These are phyloP conservation scores for Aegotheles bennettii DNA, from an alignment of 2,113 vertebrate genomes.

Conservation along the genomic window DNA sequence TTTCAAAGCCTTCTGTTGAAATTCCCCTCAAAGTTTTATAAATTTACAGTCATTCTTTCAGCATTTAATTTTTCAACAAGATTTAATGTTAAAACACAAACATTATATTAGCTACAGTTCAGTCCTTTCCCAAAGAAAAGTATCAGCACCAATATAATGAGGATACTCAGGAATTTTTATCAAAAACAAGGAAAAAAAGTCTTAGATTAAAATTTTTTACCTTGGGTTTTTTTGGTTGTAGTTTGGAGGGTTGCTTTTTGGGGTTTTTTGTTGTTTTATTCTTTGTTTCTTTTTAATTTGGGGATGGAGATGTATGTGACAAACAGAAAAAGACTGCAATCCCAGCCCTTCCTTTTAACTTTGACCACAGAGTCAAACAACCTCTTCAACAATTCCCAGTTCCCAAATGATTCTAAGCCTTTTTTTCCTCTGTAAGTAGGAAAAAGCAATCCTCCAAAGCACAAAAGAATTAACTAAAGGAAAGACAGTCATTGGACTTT, in stretches of 20 bases:
- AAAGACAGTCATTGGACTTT: neutral
- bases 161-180: neutral
- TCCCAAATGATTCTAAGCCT: neutral
- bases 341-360: neutral
- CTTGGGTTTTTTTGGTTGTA: neutral
- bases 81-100: neutral
- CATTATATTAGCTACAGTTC: neutral
- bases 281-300: neutral
- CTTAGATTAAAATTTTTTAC: neutral
- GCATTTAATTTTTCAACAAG: neutral
- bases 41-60: neutral
- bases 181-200: neutral
- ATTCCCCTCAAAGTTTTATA: neutral
- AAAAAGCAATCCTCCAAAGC: neutral
- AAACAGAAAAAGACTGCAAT: neutral
- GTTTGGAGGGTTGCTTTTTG: neutral
- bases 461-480: neutral
- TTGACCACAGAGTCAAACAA: neutral
- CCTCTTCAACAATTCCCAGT: neutral
- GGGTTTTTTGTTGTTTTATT: neutral
- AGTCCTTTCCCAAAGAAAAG: neutral
- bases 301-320: neutral
- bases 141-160: neutral
- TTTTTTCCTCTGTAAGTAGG: neutral
- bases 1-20: neutral